Evolutionary conservation across 2,113 vertebrate genomes (phyloP), one percentile per base, ranked within the genome.

Genomic region (Parus major): DNA sequence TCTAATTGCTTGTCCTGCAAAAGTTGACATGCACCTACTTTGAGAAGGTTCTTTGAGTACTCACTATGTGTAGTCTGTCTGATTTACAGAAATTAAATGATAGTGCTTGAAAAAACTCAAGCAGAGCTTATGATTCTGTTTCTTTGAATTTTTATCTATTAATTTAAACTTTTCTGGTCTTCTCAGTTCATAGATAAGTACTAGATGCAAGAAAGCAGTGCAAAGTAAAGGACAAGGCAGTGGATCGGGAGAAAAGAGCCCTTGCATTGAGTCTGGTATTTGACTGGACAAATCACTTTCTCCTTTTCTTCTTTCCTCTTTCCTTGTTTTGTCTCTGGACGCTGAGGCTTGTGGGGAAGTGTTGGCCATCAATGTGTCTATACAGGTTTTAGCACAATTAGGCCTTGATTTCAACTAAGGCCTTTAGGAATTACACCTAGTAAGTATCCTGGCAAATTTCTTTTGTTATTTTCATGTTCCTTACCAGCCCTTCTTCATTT

Each of bases 1-100:
- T 94, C 82, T 96, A 96, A 96, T 95, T 93, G 90, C 82, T 88
- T 97, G 92, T 96, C 93, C 93, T 92, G 42, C 84, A 95, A 29
- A 94, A 93, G 87, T 82, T 95, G 96, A 93, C 68, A 16, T 55
- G 71, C 55, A 88, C 75, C 90, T 95, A 93, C 76, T 94, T 78
- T 92, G 64, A 73, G 94, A 92, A 92, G 29, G 71, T 73, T 88
- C 50, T 96, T 87, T 91, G 88, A 93, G 68, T 83, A 78, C 28
- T 31, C 56, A 56, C 27, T 81, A 60, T 7, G 3, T 78, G n/a
- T 35, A 42, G 52, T 86, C 68, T 47, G 14, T 71, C 47, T n/a
- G 71, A 73, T 77, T 86, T 88, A 47, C 44, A 57, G 49, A 93
- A 93, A 81, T 90, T 10, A 86, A 82, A 73, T 82, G 1, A 77